Base-by-base conservation (phyloP, 2,888 invertebrate species). In the Vanessa cardui region DNA sequence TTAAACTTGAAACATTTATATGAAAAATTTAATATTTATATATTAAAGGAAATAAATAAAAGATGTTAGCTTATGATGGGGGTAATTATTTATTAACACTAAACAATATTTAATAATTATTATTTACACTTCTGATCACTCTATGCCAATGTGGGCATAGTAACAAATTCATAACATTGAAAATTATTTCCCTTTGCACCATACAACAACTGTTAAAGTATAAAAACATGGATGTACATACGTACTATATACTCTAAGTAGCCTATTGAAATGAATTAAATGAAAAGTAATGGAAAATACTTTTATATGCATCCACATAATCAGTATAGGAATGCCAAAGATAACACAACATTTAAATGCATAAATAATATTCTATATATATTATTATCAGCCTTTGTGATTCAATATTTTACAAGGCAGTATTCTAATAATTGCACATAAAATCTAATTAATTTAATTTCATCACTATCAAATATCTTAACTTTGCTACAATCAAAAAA, bases 1-100 rank as follows among this genome's bases (percentile, higher is more conserved):
- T 18, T 18, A 49, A 20, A 47, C 16, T n/a, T 47, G 7, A 12
- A 50, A 52, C 26, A 16, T 31, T 52, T 1, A 31, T 21, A 7
- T 26, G 6, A 54, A 54, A n/a, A 31, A 31, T 8, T 2, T 2
- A 33, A 7, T 54, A 20, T 54, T 50, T 54, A 52, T 61, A 74
- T 71, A 59, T 58, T 49, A 50, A 26, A 50, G 50, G 59, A 69
- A 72, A 73, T 72, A 75, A 74, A 80, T 80, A 80, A 79, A 82
- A 82, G 20, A 77, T 65, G 54, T 68, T 50, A 62, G 26, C 62
- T 73, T 78, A 79, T 84, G 79, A 83, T 84, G 85, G 81, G 39
- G 78, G 78, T 88, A 31, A 84, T 86, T 84, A 80, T 88, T 87
- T 85, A 87, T 83, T 86, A 88, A 85, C 83, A 88, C 85, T 90